Evolutionary conservation across 2,113 vertebrate genomes (phyloP), one percentile per base, ranked within the genome.

Genomic region (Ceyx cyanopectus): DNA sequence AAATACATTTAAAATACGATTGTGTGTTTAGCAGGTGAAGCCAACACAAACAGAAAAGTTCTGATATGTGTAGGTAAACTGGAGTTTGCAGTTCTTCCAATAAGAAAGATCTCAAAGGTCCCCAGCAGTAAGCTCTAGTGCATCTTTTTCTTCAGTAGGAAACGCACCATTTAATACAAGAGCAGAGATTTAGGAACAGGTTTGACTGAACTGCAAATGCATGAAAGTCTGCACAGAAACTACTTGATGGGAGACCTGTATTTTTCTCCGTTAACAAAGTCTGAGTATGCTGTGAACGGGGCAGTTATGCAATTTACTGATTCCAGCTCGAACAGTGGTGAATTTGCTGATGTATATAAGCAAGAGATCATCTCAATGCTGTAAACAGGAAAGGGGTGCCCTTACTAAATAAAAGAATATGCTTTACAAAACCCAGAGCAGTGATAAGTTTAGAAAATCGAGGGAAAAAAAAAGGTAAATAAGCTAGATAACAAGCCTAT

Each of bases 321-420:
- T 93, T 45, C 81, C 78, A 72, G 74, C 91, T 75, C 17, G 0
- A 60, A 13, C 27, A 19, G 76, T 14, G 76, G 50, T 41, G 58
- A 88, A 85, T 57, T 74, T 66, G 43, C 56, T 34, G 37, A 51
- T 43, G 60, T 72, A 18, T 50, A 54, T n/a, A 75, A 83, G 67
- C 66, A 67, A 78, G 58, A 72, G 40, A 68, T 60, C 83, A 57
- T 12, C 66, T 69, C 53, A 72, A 48, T 83, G 82, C 61, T 32
- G 72, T 95, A 95, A 97, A 97, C 94, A 94, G 93, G 92, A 96
- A 94, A 96, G 92, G 93, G 87, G 72, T 87, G 58, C 40, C 48
- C 65, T 56, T 34, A n/a, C 56, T 74, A 86, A 70, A 66, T 20
- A 65, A 60, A 51, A 30, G 68, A 76, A 48, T 12, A 7, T 6